A percentile compares a stretch with the other conserved stretches of the same genome.
Conservation (phyloP, 2,888 invertebrate genomes). For the Trachelus troglodyta region DNA sequence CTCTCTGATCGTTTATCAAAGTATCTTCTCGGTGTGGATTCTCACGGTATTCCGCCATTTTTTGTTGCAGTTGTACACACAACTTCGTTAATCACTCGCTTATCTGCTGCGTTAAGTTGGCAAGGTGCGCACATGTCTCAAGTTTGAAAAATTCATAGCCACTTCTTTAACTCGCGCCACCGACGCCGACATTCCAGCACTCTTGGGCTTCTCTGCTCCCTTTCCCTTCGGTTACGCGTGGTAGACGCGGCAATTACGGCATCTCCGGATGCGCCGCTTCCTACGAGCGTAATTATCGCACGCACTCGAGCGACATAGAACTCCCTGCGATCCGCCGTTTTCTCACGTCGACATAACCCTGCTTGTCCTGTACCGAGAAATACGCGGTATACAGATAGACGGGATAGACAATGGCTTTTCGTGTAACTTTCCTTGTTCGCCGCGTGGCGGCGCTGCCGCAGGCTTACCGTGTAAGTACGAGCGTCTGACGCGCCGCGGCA, state of each 20-base stretch:
- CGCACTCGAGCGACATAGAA: conserved; percentile 15
- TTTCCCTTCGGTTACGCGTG: neutral
- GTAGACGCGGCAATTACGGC: conserved; percentile 14
- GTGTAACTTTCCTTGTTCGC: neutral
- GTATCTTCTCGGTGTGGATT: neutral
- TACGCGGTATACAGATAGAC: neutral
- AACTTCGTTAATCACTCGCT: neutral
- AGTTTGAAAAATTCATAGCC: neutral
- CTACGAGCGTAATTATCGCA: conserved; percentile 37
- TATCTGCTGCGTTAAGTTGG: neutral
- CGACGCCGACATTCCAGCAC: neutral
- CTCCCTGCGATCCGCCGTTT: conserved; percentile 13
- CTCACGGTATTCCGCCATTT: neutral
- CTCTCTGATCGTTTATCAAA: neutral
- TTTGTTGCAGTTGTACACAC: neutral
- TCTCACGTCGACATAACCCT: neutral
- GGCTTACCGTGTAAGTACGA: neutral
- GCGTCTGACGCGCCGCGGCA: neutral
- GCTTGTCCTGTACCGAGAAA: neutral
- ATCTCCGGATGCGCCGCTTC: conserved; percentile 32
- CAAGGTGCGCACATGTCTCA: neutral
- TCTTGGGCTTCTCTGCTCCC: neutral
- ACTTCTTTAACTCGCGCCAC: neutral
- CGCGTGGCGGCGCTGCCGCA: neutral
- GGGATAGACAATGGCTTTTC: neutral